Evolutionary conservation across 1,140 invertebrate genomes (phyloP).

Genomic region (Propsilocerus akamusi): DNA sequence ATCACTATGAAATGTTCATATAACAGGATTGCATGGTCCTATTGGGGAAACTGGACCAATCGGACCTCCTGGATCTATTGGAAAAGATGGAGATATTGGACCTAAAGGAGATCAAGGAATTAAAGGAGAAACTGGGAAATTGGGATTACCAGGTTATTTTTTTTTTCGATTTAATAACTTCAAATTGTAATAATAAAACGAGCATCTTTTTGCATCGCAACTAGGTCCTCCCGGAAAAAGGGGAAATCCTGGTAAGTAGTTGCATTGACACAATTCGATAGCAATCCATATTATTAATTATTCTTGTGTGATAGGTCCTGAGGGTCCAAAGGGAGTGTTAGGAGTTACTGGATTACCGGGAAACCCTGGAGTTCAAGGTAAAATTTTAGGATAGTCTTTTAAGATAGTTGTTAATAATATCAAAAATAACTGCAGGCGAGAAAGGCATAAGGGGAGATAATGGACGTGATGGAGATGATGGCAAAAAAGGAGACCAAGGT

Average conservation of each 20-base stretch:
- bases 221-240: neutral
- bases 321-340: neutral
- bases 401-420: too few species aligned
- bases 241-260: neutral
- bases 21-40: too few species aligned
- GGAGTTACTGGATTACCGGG: neutral
- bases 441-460: neutral
- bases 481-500: too few species aligned
- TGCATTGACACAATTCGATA: too few species aligned
- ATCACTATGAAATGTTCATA: too few species aligned
- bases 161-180: neutral
- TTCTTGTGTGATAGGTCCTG: too few species aligned
- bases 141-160: neutral
- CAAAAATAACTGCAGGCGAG: neutral
- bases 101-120: neutral
- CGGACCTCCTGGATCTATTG: neutral
- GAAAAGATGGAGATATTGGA: neutral
- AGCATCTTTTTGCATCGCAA: too few species aligned
- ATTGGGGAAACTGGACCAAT: neutral
- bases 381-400: neutral
- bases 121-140: neutral
- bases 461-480: too few species aligned
- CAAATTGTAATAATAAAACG: neutral
- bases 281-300: too few species aligned
- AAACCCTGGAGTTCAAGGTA: neutral